These are phyloP conservation scores for Slavum lentiscoides DNA, from an alignment of 2,888 invertebrate genomes.

Conservation along the genomic window DNA sequence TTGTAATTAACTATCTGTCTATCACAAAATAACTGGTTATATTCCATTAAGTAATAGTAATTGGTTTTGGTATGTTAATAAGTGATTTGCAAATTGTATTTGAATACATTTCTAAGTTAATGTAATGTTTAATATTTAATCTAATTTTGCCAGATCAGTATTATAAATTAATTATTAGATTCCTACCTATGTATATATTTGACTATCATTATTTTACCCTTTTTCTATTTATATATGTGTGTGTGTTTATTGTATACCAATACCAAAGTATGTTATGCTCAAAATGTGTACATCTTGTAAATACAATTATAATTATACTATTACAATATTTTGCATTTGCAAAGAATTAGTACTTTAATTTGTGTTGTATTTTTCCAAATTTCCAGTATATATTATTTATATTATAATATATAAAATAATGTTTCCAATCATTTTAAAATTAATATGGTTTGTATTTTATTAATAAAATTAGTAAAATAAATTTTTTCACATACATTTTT, in stretches of 20 bases:
- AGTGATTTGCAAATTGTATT: constrained; percentile 15
- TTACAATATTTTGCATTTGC: constrained; percentile 19
- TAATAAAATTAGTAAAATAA: background rate
- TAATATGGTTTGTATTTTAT: background rate
- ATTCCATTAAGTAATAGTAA: constrained; percentile 2
- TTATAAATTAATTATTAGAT: constrained; percentile 31
- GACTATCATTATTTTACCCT: background rate
- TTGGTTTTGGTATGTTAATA: constrained; percentile 28
- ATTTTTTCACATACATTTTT: background rate
- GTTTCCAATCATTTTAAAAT: background rate
- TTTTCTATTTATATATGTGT: background rate
- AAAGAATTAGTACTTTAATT: constrained; percentile 4
- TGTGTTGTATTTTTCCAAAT: constrained; percentile 17
- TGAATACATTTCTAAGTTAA: constrained; percentile 22
- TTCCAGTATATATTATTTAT: background rate
- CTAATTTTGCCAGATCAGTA: constrained; percentile 54
- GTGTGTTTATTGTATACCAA: constrained; percentile 17
- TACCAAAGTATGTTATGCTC: constrained; percentile 51
- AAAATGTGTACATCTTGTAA: constrained; percentile 45
- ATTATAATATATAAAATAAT: background rate
- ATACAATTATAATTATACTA: constrained; percentile 33
- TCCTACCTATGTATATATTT: constrained; percentile 31
- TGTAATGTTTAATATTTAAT: constrained; percentile 22
- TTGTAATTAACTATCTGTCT: constrained; percentile 4
- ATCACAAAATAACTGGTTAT: background rate